Conservation (phyloP, 2,113 vertebrate species). For the Brienomyrus longianalis region DNA sequence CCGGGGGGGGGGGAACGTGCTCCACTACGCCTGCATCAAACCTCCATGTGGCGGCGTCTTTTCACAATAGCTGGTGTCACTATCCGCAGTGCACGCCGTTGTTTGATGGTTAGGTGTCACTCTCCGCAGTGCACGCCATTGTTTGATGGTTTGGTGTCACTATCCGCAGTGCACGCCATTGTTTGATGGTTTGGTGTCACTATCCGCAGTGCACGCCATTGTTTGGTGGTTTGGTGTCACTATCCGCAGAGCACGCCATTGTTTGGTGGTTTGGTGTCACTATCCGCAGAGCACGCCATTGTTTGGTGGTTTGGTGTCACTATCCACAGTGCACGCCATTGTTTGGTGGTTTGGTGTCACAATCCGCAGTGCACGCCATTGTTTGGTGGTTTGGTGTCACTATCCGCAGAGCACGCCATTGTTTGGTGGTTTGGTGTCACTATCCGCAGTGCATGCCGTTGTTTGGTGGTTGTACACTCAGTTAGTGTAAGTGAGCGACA, state of each 20-base stretch:
- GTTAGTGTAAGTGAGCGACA: background rate
- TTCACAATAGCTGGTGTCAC: background rate
- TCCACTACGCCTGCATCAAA: conserved; percentile 38
- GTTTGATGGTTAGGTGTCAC: background rate
- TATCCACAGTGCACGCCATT: background rate
- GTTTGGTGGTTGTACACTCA: background rate
- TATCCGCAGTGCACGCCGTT: background rate
- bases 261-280: no score
- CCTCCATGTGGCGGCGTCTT: background rate
- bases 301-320: no score
- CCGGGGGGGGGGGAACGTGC: conserved; percentile 55
- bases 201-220: background rate
- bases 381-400: no score
- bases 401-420: background rate
- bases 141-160: background rate
- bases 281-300: background rate
- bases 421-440: background rate
- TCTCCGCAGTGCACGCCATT: background rate
- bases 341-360: no score
- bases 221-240: no score
- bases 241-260: background rate
- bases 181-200: background rate
- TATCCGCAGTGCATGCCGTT: background rate
- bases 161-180: background rate
- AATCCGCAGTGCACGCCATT: background rate